Percentiles rank a stretch among this genome's conserved stretches.
phyloP scores from a whole-genome alignment of 2,113 vertebrate genomes.

The Camelus dromedarius region DNA sequence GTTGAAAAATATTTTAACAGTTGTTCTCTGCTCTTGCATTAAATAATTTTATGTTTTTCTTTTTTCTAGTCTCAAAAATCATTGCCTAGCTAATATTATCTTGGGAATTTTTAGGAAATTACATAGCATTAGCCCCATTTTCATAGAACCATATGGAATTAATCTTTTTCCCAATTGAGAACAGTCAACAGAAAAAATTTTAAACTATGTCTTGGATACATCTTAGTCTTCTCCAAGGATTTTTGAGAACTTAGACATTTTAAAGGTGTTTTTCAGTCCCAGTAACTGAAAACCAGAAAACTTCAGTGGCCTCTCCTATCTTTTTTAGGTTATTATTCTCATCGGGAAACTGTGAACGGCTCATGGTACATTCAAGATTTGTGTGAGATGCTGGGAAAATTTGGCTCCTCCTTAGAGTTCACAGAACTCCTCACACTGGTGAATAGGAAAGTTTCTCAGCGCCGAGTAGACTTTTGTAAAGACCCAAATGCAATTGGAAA shows the following conservation, averaged over 20 bases:
- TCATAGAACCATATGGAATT: not conserved
- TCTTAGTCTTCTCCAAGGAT: not conserved
- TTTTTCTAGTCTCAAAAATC: not conserved
- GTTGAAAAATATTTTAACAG: not conserved
- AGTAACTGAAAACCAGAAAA: not conserved
- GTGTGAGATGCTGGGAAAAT: constrained; percentile 87
- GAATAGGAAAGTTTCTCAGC: constrained; percentile 94
- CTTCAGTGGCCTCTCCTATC: not conserved
- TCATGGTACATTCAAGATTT: constrained; percentile 96
- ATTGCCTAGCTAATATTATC: not conserved
- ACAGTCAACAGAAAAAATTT: not conserved
- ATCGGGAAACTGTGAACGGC: constrained; percentile 93
- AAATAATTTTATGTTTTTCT: not conserved
- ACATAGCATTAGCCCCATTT: not conserved
- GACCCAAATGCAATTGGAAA: constrained; percentile 91
- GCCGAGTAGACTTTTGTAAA: constrained; percentile 86
- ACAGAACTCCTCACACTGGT: constrained; percentile 96
- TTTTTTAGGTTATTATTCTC: constrained; percentile 94
- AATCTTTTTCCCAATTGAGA: not conserved
- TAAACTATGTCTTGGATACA: not conserved
- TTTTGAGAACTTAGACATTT: not conserved
- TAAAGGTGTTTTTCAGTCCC: not conserved
- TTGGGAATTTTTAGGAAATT: not conserved
- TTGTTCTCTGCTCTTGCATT: not conserved
- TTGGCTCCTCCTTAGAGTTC: constrained; percentile 92